These are phyloP conservation scores for Tringa solitaria DNA, from an alignment of 2,113 vertebrate species.

Conservation along the genomic window DNA sequence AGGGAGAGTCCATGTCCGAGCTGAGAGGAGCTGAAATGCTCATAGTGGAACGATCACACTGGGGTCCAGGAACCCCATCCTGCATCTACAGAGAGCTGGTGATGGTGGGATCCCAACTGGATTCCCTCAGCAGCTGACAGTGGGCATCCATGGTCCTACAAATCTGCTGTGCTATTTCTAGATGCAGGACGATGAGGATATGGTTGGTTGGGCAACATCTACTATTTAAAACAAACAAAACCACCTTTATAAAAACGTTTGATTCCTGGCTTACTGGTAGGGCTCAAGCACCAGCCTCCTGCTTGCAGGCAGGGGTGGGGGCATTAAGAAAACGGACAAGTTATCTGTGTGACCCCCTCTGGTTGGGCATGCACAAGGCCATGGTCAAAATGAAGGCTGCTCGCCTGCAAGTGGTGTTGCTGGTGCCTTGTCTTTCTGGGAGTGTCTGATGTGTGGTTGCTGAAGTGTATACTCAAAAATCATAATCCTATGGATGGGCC, in stretches of 20 bases:
- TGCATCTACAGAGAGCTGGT: neutral
- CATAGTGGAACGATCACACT: rapidly evolving
- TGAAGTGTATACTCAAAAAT: neutral
- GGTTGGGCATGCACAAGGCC: neutral
- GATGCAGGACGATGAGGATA: rapidly evolving
- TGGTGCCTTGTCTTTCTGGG: neutral
- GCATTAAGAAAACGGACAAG: neutral
- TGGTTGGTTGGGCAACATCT: neutral
- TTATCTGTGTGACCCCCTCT: neutral
- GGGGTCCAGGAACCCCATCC: neutral
- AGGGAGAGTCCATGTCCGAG: neutral
- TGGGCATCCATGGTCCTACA: neutral
- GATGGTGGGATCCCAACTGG: neutral
- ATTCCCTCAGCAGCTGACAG: neutral
- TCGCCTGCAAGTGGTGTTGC: neutral
- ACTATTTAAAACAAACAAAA: neutral
- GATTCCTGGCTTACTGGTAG: neutral
- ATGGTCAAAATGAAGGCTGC: neutral
- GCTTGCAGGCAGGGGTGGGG: neutral
- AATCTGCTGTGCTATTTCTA: neutral
- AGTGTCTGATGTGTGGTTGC: neutral
- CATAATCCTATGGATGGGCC: neutral
- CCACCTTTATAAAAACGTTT: neutral
- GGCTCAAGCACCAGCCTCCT: neutral
- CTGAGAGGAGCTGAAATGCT: neutral